Evolutionary conservation across 2,888 invertebrate species (phyloP).

Genomic region (Blastobasis adustella): DNA sequence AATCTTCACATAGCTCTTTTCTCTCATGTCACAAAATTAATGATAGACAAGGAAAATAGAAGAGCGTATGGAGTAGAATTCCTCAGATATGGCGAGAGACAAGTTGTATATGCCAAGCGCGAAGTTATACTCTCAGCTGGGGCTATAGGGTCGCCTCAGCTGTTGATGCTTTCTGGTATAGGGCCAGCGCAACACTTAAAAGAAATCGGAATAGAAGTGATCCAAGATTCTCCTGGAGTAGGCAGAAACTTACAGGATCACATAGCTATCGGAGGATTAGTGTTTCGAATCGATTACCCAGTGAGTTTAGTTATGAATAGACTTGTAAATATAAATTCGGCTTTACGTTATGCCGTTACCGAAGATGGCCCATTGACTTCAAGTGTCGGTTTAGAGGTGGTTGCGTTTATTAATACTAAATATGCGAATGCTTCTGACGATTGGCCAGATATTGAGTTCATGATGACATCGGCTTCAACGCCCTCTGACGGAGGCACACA

Average conservation of each 20-base stretch:
- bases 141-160: conserved; percentile 92
- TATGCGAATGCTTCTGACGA: conserved; percentile 90
- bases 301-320: conserved; percentile 87
- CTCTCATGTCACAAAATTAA: conserved; percentile 84
- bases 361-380: conserved; percentile 92
- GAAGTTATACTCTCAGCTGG: conserved; percentile 93
- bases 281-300: conserved; percentile 87
- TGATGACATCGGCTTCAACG: conserved; percentile 88
- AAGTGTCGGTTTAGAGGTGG: conserved; percentile 89
- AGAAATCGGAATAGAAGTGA: conserved; percentile 81
- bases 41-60: conserved; percentile 81
- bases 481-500: conserved; percentile 89
- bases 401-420: conserved; percentile 91
- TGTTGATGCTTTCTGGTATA: conserved; percentile 93
- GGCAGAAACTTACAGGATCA: conserved; percentile 93
- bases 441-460: conserved; percentile 94
- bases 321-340: conserved; percentile 88
- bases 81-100: conserved; percentile 77
- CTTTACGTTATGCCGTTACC: conserved; percentile 87
- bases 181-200: conserved; percentile 84
- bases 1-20: conserved; percentile 90
- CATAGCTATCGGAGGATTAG: conserved; percentile 89
- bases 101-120: conserved; percentile 79
- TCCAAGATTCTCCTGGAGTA: conserved; percentile 87
- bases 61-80: conserved; percentile 88